Evolutionary conservation across 2,888 invertebrate species (phyloP), one percentile per base, ranked within the genome.

Genomic region (Eledone cirrhosa): DNA sequence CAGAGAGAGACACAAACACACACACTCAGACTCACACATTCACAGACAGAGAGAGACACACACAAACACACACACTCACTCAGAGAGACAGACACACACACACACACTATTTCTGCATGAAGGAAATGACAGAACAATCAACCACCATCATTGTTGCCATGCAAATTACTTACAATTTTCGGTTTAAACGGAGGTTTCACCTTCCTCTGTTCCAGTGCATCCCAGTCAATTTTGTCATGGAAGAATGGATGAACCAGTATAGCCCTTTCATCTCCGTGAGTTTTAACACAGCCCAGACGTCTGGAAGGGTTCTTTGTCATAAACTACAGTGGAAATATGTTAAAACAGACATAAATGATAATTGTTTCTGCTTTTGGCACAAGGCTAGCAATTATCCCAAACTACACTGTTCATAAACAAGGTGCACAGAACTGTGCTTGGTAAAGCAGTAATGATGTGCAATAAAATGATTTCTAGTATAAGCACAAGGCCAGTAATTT

Each of bases 101-200:
- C 0, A 41, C 33, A 41, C 8, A 41, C 8, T 72, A 22, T 77
- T 2, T 2, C 19, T 27, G 16, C 41, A 76, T 76, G 22, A 22
- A 47, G 11, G n/a, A 29, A 41, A 5, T 13, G 8, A 29, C 48
- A n/a, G 14, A 76, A 41, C 19, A 27, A 27, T 67, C 27, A 65
- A 77, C 16, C 22, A 48, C 24, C 14, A 27, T 24, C 24, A n/a
- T n/a, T n/a, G n/a, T n/a, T n/a, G n/a, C 33, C 53, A 77, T n/a
- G 27, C 69, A 48, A 41, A 33, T 22, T 75, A 93, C 94, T 93
- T 92, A 98, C 98, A 92, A 98, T 97, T 94, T 97, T 97, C 87
- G 99, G 99, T 89, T 96, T 95, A 93, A 99, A 99, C 88, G 99
- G 99, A 88, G 99, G 98, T 90, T 96, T 96, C 85, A 99, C 95